These are phyloP conservation scores for Virgularia gustaviana DNA, from an alignment of 92 coral and sea anemone genomes.

Conservation along the genomic window DNA sequence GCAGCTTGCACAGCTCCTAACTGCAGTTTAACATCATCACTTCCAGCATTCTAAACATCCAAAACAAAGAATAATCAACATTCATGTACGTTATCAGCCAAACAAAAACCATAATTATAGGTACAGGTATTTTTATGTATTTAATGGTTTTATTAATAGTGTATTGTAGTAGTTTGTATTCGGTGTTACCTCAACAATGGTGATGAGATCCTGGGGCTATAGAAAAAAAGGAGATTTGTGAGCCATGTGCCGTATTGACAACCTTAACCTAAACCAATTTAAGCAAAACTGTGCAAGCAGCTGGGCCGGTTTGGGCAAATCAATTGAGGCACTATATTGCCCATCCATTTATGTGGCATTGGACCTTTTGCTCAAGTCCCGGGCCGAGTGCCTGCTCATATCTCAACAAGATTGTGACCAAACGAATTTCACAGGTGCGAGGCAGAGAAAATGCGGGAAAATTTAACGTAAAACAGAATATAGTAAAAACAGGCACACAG, in stretches of 20 bases:
- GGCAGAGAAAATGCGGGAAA: no score
- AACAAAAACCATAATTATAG: neutral
- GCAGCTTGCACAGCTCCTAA: slow-evolving; percentile 96
- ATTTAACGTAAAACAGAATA: no score
- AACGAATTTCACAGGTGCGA: no score
- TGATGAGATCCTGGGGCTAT: slow-evolving; percentile 68
- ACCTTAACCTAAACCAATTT: no score
- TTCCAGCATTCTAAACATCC: slow-evolving; percentile 64
- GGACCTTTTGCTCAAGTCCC: neutral
- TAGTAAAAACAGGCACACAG: no score
- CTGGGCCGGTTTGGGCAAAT: no score
- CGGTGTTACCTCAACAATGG: slow-evolving; percentile 84
- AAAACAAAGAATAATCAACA: neutral
- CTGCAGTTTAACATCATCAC: slow-evolving; percentile 71
- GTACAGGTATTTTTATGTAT: neutral
- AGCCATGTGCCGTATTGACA: no score
- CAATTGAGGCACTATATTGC: no score
- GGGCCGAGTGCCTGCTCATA: neutral
- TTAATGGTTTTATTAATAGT: neutral
- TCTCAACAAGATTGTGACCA: no score
- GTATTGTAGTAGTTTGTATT: neutral
- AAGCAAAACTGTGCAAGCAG: no score
- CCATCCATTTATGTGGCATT: neutral
- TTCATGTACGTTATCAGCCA: neutral
- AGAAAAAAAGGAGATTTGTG: neutral